These are phyloP conservation scores for Archivesica marissinica DNA, from an alignment of 1,140 invertebrate species.

Conservation along the genomic window DNA sequence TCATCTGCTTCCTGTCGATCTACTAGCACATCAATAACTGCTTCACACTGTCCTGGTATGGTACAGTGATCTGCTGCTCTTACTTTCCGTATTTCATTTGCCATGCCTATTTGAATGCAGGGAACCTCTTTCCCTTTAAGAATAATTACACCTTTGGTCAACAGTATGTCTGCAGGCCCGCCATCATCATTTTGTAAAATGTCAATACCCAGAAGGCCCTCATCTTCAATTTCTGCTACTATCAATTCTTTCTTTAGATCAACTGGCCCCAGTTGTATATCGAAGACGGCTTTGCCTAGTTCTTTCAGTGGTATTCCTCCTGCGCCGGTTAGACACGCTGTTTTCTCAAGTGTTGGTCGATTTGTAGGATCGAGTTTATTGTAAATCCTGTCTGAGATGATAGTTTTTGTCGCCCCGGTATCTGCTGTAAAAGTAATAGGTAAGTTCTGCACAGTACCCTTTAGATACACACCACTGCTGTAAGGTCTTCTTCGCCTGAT, in stretches of 20 bases:
- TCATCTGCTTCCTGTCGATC: conserved; percentile 3
- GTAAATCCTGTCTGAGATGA: conserved; percentile 22
- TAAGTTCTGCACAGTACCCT: not conserved
- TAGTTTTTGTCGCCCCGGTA: conserved; percentile 1
- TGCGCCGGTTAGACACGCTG: not conserved
- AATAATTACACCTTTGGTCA: not conserved
- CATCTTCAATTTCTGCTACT: conserved; percentile 7
- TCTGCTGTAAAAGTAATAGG: not conserved
- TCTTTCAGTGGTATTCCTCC: not conserved
- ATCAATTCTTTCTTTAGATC: not conserved
- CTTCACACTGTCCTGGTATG: not conserved
- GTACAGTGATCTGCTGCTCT: not conserved
- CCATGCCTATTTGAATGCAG: not conserved
- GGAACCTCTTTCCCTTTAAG: not conserved
- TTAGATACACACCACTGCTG: not conserved
- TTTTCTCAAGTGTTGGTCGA: not conserved
- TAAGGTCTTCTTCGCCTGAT: not conserved
- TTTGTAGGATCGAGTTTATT: not conserved
- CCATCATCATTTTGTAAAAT: not conserved
- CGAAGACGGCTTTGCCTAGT: not conserved
- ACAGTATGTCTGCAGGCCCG: not conserved
- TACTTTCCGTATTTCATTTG: not conserved
- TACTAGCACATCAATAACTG: not conserved
- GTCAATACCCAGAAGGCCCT: not conserved
- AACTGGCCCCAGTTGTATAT: not conserved